These are phyloP conservation scores for Brachypteracias leptosomus DNA, from an alignment of 2,113 vertebrate genomes.

Conservation along the genomic window DNA sequence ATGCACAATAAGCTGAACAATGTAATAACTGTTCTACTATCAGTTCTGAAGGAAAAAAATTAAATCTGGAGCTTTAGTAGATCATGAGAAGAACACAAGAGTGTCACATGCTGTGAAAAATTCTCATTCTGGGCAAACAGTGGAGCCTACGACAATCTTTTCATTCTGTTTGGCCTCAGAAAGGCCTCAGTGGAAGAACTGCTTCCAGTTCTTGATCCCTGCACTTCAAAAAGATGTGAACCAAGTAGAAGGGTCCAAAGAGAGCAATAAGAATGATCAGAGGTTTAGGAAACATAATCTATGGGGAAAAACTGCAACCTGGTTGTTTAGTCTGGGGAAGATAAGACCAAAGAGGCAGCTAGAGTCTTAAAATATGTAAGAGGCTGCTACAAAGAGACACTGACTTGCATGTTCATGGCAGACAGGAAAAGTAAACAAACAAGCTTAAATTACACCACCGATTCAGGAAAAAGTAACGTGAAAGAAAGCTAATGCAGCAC, in stretches of 20 bases:
- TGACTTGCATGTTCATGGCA: neutral
- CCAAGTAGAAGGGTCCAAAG: neutral
- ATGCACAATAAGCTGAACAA: neutral
- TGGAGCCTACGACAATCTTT: neutral
- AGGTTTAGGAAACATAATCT: neutral
- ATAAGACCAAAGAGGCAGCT: neutral
- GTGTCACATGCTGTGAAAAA: neutral
- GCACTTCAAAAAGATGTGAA: neutral
- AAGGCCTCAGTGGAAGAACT: neutral
- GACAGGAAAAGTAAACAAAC: neutral
- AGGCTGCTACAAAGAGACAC: neutral
- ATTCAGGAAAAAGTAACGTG: neutral
- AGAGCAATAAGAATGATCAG: neutral
- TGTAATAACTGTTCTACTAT: neutral
- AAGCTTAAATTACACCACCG: neutral
- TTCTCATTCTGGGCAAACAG: neutral
- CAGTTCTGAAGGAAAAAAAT: neutral
- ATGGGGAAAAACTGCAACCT: neutral
- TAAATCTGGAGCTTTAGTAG: neutral
- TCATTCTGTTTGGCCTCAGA: neutral
- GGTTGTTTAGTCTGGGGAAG: constrained; percentile 31
- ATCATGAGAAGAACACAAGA: neutral
- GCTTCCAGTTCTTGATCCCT: neutral
- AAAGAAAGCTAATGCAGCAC: neutral
- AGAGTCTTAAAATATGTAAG: neutral